Evolutionary conservation across 2,888 invertebrate genomes (phyloP).

Genomic region (Tenthredo notha): DNA sequence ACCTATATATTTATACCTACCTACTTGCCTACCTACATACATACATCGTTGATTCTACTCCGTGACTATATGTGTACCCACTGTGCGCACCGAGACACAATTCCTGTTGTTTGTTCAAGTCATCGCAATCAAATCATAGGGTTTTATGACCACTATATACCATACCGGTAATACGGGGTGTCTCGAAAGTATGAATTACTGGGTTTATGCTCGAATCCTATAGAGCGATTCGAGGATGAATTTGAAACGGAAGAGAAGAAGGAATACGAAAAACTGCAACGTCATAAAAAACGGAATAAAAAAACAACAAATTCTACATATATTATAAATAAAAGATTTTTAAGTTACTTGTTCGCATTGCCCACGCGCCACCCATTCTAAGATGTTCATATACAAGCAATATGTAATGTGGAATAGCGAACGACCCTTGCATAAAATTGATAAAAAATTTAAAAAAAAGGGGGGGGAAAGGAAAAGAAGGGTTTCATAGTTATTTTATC

Average conservation of each 20-base stretch:
- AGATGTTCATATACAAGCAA: not conserved
- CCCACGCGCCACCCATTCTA: slow-evolving; percentile 44
- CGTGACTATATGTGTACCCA: not conserved
- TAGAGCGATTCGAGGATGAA: not conserved
- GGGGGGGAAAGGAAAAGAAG: too few relatives aligned
- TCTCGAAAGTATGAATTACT: not conserved
- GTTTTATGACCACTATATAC: slow-evolving; percentile 3
- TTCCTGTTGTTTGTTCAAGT: slow-evolving; percentile 76
- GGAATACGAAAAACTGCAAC: not conserved
- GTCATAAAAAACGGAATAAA: slow-evolving; percentile 6
- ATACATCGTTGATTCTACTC: not conserved
- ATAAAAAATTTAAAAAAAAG: not conserved
- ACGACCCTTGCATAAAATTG: not conserved
- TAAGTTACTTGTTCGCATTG: slow-evolving; percentile 19
- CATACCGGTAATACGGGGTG: slow-evolving; percentile 32
- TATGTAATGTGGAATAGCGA: not conserved
- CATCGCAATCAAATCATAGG: slow-evolving; percentile 66
- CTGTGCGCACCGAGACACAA: slow-evolving; percentile 75
- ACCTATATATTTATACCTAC: not conserved
- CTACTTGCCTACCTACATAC: not conserved
- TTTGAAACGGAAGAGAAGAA: not conserved
- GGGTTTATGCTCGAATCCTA: not conserved
- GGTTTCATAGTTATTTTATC: not conserved
- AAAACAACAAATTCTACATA: not conserved
- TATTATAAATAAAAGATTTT: slow-evolving; percentile 45